These are phyloP conservation scores for Pegoplata infirma DNA, from an alignment of 2,888 invertebrate species.

Conservation along the genomic window DNA sequence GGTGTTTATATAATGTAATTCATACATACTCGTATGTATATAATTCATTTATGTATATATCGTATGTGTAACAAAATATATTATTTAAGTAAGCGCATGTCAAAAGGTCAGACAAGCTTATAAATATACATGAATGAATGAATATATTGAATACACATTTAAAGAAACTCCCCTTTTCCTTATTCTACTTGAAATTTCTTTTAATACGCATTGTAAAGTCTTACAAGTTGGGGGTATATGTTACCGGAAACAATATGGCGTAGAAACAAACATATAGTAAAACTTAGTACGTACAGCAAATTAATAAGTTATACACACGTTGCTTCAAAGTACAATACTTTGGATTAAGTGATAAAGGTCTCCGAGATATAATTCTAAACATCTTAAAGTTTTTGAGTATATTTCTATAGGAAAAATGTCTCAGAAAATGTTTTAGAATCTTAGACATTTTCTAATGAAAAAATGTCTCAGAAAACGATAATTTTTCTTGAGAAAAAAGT, in stretches of 20 bases:
- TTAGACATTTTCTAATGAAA: no score
- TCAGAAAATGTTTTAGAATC: no score
- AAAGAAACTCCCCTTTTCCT: slow-evolving; percentile 55
- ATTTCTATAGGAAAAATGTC: no score
- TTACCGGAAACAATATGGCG: slow-evolving; percentile 61
- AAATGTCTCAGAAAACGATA: no score
- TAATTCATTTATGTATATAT: neutral
- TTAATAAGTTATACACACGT: no score
- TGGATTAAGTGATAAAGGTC: no score
- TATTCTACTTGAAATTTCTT: slow-evolving; percentile 19
- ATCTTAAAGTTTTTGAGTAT: no score
- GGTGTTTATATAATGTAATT: slow-evolving; percentile 4
- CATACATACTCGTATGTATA: no score
- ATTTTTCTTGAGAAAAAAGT: no score
- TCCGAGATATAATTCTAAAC: no score
- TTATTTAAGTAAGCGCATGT: slow-evolving; percentile 62
- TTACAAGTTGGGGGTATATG: slow-evolving; percentile 44
- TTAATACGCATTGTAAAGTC: slow-evolving; percentile 26
- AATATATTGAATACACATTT: slow-evolving; percentile 51
- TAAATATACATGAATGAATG: slow-evolving; percentile 53
- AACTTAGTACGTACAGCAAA: no score
- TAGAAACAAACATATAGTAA: neutral
- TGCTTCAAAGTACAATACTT: no score
- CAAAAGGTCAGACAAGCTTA: slow-evolving; percentile 63
- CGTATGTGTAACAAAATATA: slow-evolving; percentile 55